phyloP scores from a whole-genome alignment of 23 tunicate genomes.

The Corella eumyota region DNA sequence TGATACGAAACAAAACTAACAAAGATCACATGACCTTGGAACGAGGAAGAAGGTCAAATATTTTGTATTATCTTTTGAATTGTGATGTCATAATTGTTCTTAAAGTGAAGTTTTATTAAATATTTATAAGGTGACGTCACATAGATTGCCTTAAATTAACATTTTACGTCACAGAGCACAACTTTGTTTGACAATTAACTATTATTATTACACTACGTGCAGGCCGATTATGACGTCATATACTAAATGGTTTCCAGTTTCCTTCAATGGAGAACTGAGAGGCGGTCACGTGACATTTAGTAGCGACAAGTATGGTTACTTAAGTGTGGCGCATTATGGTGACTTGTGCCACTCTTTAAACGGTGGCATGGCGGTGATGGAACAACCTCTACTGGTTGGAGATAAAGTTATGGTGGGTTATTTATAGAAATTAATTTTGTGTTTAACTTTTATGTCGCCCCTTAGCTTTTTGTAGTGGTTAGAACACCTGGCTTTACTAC shows the following conservation, averaged over 20 bases:
- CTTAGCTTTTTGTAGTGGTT: too few species aligned
- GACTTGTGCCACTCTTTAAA: slow-evolving; percentile 17
- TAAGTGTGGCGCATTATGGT: slow-evolving; percentile 30
- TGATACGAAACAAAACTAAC: slow-evolving; percentile 21
- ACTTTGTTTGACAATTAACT: too few species aligned
- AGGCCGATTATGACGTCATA: slow-evolving; percentile 36
- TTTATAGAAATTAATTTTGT: too few species aligned
- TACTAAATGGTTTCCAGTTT: slow-evolving; percentile 43
- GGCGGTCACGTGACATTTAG: slow-evolving; percentile 16
- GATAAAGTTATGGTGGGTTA: slow-evolving; percentile 1
- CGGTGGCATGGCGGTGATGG: slow-evolving; percentile 42
- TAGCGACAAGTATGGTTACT: slow-evolving; percentile 35
- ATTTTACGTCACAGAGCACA: too few species aligned
- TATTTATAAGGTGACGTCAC: not conserved
- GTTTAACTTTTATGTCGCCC: too few species aligned
- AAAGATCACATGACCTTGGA: slow-evolving; percentile 9
- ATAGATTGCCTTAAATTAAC: too few species aligned
- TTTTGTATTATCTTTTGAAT: too few species aligned
- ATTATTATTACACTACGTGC: too few species aligned
- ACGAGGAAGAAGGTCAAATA: slow-evolving; percentile 2
- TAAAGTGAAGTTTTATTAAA: not conserved
- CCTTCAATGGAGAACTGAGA: slow-evolving; percentile 15
- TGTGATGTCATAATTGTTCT: too few species aligned
- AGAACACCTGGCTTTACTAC: too few species aligned
- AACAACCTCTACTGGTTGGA: slow-evolving; percentile 35